Evolutionary conservation across 2,797 vertebrate species (phyloP).

Genomic region (Eleutherodactylus coqui): DNA sequence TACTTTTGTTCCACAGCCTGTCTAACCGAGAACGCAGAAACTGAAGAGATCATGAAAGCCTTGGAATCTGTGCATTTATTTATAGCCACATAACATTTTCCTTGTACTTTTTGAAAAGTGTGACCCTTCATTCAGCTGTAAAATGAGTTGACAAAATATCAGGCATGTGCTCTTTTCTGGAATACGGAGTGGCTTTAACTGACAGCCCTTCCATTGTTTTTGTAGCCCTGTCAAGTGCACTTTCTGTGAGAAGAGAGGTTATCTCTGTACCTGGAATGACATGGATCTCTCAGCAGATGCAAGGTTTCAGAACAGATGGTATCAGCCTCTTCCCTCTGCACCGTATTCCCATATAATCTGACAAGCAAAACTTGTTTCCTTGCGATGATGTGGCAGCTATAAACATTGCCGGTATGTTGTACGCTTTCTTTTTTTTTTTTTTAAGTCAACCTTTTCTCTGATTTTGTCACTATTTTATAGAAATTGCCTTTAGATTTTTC

Average conservation of each 20-base stretch:
- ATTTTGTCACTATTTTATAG: constrained; percentile 66
- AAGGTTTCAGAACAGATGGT: constrained; percentile 69
- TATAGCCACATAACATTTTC: constrained; percentile 38
- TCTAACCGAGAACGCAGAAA: background rate
- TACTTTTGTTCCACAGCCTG: background rate
- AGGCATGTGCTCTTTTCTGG: constrained; percentile 29
- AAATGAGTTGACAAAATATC: constrained; percentile 29
- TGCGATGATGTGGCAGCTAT: constrained; percentile 67
- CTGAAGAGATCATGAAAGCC: constrained; percentile 10
- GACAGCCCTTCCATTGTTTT: constrained; percentile 64
- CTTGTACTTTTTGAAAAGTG: constrained; percentile 29
- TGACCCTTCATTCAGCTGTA: constrained; percentile 34
- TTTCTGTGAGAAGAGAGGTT: constrained; percentile 66
- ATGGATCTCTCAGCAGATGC: constrained; percentile 66
- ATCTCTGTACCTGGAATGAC: constrained; percentile 67
- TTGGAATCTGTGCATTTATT: constrained; percentile 33
- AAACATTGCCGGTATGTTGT: constrained; percentile 63
- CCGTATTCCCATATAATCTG: constrained; percentile 59
- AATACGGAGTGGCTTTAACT: constrained; percentile 50
- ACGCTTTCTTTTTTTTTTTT: constrained; percentile 67
- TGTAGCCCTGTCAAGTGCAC: constrained; percentile 65
- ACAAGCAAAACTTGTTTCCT: constrained; percentile 69
- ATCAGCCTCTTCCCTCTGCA: constrained; percentile 63
- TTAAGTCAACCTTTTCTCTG: too few relatives aligned
- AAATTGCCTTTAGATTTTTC: constrained; percentile 66